Evolutionary conservation across 2,113 vertebrate species (phyloP).

Genomic region (Barnardius zonarius): DNA sequence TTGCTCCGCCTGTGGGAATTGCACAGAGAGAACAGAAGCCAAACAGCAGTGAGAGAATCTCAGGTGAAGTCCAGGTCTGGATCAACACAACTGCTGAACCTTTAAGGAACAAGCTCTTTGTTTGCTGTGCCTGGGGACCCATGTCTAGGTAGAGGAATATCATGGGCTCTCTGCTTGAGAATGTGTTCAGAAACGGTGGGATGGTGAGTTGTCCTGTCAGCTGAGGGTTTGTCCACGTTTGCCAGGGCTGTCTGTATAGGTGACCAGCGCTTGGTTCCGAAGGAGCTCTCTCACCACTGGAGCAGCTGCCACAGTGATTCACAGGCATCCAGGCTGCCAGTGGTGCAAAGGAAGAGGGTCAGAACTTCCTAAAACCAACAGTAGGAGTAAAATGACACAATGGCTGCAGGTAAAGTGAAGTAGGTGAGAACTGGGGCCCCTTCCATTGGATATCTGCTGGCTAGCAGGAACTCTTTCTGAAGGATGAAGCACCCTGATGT

Average conservation of each 20-base stretch:
- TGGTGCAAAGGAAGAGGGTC: not conserved
- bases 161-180: not conserved
- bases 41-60: not conserved
- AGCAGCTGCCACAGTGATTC: not conserved
- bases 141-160: not conserved
- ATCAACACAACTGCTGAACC: not conserved
- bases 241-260: not conserved
- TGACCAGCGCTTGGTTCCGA: not conserved
- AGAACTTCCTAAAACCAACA: not conserved
- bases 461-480: not conserved
- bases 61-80: not conserved
- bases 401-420: not conserved
- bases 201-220: not conserved
- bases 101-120: not conserved
- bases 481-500: not conserved
- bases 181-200: not conserved
- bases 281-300: not conserved
- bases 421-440: not conserved
- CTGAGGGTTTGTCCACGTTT: not conserved
- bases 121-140: not conserved
- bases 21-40: not conserved
- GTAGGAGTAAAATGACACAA: not conserved
- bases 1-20: not conserved
- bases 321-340: not conserved
- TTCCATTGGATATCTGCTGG: not conserved